Evolutionary conservation across 2,113 vertebrate species (phyloP).

Genomic region (Brachionichthys hirsutus): DNA sequence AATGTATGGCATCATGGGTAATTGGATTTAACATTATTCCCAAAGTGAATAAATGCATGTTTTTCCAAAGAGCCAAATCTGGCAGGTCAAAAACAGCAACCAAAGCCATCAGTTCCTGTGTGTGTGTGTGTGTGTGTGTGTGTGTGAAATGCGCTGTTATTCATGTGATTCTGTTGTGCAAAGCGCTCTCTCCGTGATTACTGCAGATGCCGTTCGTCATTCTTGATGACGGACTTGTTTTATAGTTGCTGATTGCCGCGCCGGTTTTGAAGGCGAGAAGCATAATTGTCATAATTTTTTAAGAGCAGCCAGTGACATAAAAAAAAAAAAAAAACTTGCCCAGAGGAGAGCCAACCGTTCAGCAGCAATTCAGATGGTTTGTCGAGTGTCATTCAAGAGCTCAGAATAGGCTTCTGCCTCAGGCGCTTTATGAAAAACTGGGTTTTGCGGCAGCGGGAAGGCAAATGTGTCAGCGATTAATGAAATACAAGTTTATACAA

Average conservation of each 20-base stretch:
- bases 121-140: slow-evolving; percentile 10
- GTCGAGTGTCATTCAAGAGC: slow-evolving; percentile 19
- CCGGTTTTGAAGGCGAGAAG: slow-evolving; percentile 3
- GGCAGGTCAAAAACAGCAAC: neutral
- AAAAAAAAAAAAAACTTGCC: too few species aligned
- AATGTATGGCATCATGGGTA: neutral
- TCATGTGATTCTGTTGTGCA: slow-evolving; percentile 15
- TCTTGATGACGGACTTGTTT: slow-evolving; percentile 25
- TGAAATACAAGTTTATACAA: slow-evolving; percentile 50
- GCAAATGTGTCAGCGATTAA: slow-evolving; percentile 30
- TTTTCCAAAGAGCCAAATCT: slow-evolving; percentile 2
- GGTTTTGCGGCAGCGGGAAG: slow-evolving; percentile 29
- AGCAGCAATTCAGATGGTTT: slow-evolving; percentile 17
- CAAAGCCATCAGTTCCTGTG: too few species aligned
- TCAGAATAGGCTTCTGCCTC: slow-evolving; percentile 16
- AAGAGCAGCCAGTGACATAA: neutral
- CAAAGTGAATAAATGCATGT: slow-evolving; percentile 27
- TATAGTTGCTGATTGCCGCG: slow-evolving; percentile 20
- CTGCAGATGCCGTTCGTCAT: slow-evolving; percentile 28
- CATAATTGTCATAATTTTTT: slow-evolving; percentile 19
- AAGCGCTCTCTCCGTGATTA: slow-evolving; percentile 31
- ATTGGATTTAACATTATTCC: neutral
- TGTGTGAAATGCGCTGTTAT: neutral
- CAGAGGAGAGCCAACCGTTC: slow-evolving; percentile 17
- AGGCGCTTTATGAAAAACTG: slow-evolving; percentile 1